Conservation (phyloP, 2,113 vertebrate species). For the Panthera uncia region DNA sequence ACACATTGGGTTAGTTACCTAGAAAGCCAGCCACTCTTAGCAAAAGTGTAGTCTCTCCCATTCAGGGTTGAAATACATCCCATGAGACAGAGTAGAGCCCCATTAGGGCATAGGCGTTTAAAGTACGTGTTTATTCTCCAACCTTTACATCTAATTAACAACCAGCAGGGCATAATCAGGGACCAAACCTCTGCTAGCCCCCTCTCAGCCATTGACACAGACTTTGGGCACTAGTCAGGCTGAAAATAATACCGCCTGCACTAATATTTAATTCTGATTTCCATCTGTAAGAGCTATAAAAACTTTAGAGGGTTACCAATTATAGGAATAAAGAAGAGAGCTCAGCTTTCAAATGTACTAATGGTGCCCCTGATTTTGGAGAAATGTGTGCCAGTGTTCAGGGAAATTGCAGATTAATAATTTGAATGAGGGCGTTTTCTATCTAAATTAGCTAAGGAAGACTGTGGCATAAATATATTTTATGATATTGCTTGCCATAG, state of each 20-base stretch:
- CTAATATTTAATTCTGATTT: constrained; percentile 81
- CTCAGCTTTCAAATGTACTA: constrained; percentile 68
- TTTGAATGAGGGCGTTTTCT: not conserved
- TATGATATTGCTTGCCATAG: not conserved
- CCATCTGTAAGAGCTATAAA: constrained; percentile 71
- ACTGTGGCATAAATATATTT: not conserved
- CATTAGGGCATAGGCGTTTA: constrained; percentile 63
- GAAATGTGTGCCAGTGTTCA: not conserved
- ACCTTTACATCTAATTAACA: constrained; percentile 78
- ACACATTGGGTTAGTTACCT: constrained; percentile 38
- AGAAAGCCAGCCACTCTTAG: constrained; percentile 27
- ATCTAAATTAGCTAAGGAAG: constrained; percentile 20
- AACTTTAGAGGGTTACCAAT: constrained; percentile 65
- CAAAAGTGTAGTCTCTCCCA: constrained; percentile 36
- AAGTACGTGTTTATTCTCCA: constrained; percentile 72
- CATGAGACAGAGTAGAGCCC: constrained; percentile 68
- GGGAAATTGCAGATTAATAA: constrained; percentile 18
- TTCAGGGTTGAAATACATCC: constrained; percentile 39
- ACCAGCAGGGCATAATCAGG: constrained; percentile 62
- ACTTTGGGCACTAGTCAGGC: constrained; percentile 45
- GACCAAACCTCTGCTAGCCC: constrained; percentile 65
- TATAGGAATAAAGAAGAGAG: constrained; percentile 62
- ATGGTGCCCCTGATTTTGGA: constrained; percentile 54
- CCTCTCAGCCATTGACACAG: not conserved
- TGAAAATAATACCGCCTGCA: constrained; percentile 74